A percentile compares a stretch with the other conserved stretches of the same genome.
Evolutionary conservation across 2,797 vertebrate genomes (phyloP).

Genomic region (Enteromius paludinosus): DNA sequence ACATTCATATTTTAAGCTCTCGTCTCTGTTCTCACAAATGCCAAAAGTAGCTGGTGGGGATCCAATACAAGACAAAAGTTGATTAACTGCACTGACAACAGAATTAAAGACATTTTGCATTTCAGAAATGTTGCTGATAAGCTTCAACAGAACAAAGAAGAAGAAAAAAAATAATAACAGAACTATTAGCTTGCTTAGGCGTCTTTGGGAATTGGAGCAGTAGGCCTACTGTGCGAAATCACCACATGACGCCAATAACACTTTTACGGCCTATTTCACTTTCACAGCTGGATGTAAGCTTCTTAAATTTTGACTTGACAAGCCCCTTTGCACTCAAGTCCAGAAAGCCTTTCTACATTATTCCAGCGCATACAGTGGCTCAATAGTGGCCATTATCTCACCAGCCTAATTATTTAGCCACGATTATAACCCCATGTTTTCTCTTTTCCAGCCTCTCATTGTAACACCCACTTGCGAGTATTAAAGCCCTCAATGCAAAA

Average conservation of each 20-base stretch:
- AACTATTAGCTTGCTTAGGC: slow-evolving; percentile 17
- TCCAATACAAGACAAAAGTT: not conserved
- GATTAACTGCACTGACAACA: not conserved
- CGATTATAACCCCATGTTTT: slow-evolving; percentile 23
- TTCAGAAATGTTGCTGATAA: not conserved
- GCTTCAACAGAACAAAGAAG: not conserved
- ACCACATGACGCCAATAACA: slow-evolving; percentile 38
- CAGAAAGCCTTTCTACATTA: not conserved
- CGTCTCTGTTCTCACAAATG: not conserved
- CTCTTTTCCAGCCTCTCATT: not conserved
- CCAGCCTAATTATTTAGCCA: not conserved
- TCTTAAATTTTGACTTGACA: slow-evolving; percentile 40
- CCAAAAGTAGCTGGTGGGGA: not conserved
- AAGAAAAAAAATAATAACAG: not conserved
- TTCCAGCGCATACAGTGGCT: slow-evolving; percentile 2
- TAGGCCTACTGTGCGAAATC: slow-evolving; percentile 21
- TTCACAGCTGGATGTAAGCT: slow-evolving; percentile 38
- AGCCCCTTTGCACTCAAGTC: slow-evolving; percentile 30
- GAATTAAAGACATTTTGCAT: not conserved
- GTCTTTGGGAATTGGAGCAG: slow-evolving; percentile 19
- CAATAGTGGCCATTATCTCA: slow-evolving; percentile 23
- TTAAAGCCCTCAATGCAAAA: slow-evolving; percentile 18
- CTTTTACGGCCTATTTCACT: slow-evolving; percentile 44
- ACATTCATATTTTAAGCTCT: not conserved
- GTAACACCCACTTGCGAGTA: not conserved